Evolutionary conservation across 2,113 vertebrate species (phyloP).

Genomic region (Pluvialis apricaria): DNA sequence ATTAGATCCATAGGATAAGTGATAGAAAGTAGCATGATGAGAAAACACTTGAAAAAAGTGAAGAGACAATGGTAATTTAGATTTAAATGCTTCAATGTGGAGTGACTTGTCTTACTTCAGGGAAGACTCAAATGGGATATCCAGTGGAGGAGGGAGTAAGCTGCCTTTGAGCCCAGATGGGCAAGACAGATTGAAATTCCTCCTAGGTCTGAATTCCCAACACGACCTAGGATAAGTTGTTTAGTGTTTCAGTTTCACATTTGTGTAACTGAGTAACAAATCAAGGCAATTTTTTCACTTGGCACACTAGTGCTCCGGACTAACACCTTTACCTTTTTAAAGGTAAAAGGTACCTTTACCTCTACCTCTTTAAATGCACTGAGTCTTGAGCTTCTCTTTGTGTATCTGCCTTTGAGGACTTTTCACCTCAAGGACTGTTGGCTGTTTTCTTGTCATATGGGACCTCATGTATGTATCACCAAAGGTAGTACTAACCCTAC

Average conservation of each 20-base stretch:
- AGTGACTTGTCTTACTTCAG: neutral
- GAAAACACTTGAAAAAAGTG: neutral
- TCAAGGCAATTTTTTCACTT: neutral
- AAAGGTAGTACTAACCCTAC: neutral
- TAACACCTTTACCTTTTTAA: neutral
- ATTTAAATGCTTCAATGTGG: neutral
- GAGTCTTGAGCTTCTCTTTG: neutral
- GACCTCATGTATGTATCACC: neutral
- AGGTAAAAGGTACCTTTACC: too few relatives aligned
- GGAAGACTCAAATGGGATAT: neutral
- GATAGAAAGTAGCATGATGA: neutral
- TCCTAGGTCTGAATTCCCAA: neutral
- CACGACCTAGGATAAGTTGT: neutral
- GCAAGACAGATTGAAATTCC: neutral
- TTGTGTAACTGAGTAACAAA: neutral
- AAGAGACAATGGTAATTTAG: accelerated
- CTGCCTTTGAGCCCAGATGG: neutral
- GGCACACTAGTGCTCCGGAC: neutral
- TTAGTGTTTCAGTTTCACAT: neutral
- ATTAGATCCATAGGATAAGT: neutral
- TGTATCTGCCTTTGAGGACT: neutral
- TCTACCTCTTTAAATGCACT: neutral
- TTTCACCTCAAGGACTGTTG: neutral
- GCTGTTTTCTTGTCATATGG: neutral
- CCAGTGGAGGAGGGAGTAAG: neutral